Evolutionary conservation across 2,797 vertebrate species (phyloP).

Genomic region (Characodon lateralis): DNA sequence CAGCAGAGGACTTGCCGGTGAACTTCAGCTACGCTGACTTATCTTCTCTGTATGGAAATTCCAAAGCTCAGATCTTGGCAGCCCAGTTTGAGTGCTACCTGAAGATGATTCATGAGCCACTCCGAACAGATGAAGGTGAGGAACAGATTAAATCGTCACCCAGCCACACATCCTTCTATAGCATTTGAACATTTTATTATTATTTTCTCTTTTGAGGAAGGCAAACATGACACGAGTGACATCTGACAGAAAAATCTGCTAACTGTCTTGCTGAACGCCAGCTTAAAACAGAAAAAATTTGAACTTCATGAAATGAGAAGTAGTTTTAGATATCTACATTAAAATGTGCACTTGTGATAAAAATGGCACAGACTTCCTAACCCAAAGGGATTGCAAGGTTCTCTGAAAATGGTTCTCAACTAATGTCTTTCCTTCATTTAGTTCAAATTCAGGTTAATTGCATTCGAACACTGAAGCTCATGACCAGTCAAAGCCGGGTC

Average conservation of each 20-base stretch:
- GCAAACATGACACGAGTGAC: not conserved
- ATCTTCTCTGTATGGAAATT: constrained; percentile 8
- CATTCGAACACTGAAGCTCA: no score
- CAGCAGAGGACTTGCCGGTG: constrained; percentile 23
- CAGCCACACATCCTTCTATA: not conserved
- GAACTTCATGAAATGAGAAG: not conserved
- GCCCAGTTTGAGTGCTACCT: constrained; percentile 86
- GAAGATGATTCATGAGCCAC: constrained; percentile 80
- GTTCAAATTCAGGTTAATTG: no score
- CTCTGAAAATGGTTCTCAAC: no score
- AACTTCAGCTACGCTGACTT: constrained; percentile 40
- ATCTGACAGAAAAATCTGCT: not conserved
- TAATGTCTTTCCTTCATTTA: no score
- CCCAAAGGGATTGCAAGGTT: no score
- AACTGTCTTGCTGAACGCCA: not conserved
- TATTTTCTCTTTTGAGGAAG: not conserved
- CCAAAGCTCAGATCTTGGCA: constrained; percentile 72
- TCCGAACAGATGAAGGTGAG: constrained; percentile 69
- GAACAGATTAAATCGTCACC: not conserved
- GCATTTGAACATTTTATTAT: not conserved
- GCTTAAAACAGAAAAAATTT: not conserved
- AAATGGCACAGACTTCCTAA: no score
- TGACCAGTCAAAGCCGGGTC: no score
- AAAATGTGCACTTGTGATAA: not conserved
- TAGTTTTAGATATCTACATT: not conserved